phyloP scores from a whole-genome alignment of 2,888 invertebrate species.

The Drosophila paramelanica region DNA sequence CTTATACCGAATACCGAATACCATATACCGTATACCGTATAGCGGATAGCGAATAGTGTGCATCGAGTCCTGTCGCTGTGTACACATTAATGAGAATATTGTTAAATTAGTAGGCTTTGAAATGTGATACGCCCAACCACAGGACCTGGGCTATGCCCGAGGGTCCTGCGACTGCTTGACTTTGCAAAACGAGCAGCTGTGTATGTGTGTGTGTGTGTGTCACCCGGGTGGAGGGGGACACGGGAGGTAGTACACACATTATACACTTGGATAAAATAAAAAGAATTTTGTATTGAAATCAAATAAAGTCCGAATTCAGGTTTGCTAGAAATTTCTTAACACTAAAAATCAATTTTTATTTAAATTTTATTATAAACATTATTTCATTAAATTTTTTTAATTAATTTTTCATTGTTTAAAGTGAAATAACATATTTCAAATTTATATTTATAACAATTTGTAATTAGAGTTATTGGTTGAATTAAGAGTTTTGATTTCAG shows the following conservation, averaged over 20 bases:
- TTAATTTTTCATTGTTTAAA: no score
- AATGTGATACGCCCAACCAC: constrained; percentile 83
- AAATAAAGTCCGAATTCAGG: background rate
- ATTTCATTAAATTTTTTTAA: no score
- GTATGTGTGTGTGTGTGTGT: constrained; percentile 8
- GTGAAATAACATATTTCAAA: no score
- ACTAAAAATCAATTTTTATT: no score
- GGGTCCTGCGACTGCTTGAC: constrained; percentile 63
- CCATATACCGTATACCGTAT: background rate
- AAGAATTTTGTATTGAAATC: background rate
- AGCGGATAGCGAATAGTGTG: constrained; percentile 1
- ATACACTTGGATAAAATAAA: background rate
- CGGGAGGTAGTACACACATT: background rate
- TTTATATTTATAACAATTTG: no score
- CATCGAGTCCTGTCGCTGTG: constrained; percentile 57
- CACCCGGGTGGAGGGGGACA: background rate
- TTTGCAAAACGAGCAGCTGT: constrained; percentile 75
- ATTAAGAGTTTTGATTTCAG: no score
- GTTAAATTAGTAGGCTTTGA: constrained; percentile 84
- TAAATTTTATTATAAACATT: no score
- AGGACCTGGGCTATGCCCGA: constrained; percentile 37
- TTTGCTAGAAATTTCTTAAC: no score
- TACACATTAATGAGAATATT: constrained; percentile 84
- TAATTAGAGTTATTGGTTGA: no score
- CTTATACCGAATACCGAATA: background rate